A percentile compares a stretch with the other conserved stretches of the same genome.
These are phyloP conservation scores for Lepidurus packardi DNA, from an alignment of 1,140 invertebrate genomes.

Conservation along the genomic window DNA sequence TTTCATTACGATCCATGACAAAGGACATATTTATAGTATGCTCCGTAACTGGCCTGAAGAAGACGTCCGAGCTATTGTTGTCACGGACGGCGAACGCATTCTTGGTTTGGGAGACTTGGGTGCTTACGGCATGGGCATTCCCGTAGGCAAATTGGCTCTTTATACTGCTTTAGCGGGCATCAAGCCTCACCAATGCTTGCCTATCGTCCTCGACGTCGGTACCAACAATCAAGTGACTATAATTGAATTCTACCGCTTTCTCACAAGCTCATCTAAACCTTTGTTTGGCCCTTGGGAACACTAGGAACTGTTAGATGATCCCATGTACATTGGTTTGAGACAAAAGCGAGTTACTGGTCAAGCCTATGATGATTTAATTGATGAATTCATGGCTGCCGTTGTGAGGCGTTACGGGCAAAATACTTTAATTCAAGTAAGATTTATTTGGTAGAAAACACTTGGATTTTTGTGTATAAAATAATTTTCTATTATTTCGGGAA, in stretches of 20 bases:
- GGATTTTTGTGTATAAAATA: constrained; percentile 24
- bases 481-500: constrained; percentile 17
- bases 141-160: constrained; percentile 85
- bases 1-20: constrained; percentile 94
- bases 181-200: constrained; percentile 85
- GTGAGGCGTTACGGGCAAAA: constrained; percentile 85
- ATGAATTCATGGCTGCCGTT: constrained; percentile 96
- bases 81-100: constrained; percentile 92
- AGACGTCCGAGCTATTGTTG: constrained; percentile 85
- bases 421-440: constrained; percentile 67
- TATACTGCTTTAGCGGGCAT: constrained; percentile 91
- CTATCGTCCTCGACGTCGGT: constrained; percentile 87
- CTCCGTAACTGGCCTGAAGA: constrained; percentile 88
- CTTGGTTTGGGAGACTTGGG: constrained; percentile 89
- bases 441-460: background rate
- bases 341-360: constrained; percentile 77
- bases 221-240: constrained; percentile 71
- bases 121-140: constrained; percentile 92
- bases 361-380: constrained; percentile 90
- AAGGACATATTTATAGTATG: constrained; percentile 83
- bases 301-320: constrained; percentile 80
- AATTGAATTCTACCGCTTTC: constrained; percentile 26
- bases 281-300: constrained; percentile 34
- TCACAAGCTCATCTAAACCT: background rate
- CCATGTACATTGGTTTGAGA: constrained; percentile 87